phyloP scores from a whole-genome alignment of 2,888 invertebrate genomes.

The Drosophila buzzatii region DNA sequence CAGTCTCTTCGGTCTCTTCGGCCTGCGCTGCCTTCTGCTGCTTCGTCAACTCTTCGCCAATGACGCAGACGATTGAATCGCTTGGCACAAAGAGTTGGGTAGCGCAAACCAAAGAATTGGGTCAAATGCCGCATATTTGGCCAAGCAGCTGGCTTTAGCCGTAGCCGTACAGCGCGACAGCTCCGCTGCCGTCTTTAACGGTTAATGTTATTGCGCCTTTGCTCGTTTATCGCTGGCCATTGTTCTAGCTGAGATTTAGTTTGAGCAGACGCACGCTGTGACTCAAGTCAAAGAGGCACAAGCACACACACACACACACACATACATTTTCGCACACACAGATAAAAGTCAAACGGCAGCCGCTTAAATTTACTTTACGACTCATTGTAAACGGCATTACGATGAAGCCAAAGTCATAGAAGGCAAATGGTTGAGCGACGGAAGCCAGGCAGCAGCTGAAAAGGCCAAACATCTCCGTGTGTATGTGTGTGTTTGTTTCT shows the following conservation, averaged over 20 bases:
- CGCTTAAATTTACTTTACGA: constrained; percentile 74
- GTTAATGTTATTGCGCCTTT: constrained; percentile 78
- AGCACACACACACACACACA: constrained; percentile 18
- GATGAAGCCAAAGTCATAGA: constrained; percentile 49
- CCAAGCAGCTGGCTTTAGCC: constrained; percentile 49
- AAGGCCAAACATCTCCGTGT: constrained; percentile 16
- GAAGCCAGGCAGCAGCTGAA: background rate
- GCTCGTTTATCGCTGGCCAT: constrained; percentile 64
- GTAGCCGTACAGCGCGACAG: constrained; percentile 24
- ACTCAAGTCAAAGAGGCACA: constrained; percentile 55
- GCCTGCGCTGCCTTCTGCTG: background rate
- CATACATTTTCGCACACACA: constrained; percentile 9
- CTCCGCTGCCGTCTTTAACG: constrained; percentile 63
- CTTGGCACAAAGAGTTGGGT: constrained; percentile 62
- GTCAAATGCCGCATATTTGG: constrained; percentile 75
- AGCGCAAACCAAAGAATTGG: constrained; percentile 60
- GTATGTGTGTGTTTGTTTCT: too few relatives aligned
- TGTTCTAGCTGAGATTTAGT: constrained; percentile 51
- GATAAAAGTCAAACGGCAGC: constrained; percentile 70
- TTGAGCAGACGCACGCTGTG: constrained; percentile 1
- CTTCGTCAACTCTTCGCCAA: constrained; percentile 28
- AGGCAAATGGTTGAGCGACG: background rate
- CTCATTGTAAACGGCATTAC: constrained; percentile 74
- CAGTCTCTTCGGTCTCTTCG: background rate
- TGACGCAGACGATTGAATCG: constrained; percentile 74